Base-by-base conservation (phyloP, 2,113 vertebrate genomes). In the Columbina picui region DNA sequence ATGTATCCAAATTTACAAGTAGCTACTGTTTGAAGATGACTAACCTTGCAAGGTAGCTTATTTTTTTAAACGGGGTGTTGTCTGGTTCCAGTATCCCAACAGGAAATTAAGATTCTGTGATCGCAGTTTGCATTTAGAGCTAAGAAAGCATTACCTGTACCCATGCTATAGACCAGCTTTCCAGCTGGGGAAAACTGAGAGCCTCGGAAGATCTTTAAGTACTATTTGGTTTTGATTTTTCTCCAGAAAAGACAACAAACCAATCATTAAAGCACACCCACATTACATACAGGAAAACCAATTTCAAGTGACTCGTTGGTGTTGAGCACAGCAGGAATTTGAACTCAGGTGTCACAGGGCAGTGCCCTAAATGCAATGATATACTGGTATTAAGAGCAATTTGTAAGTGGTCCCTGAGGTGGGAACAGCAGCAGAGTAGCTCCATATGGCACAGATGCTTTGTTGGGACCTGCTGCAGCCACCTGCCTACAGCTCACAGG, bases 401-500 rank as follows among this genome's bases (percentile, higher is more conserved):
- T 57, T 49, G 20, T 39, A 92, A 76, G 41, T 18, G 26, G 20
- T 13, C 53, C 2, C 0, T 27, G 59, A 81, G 81, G 55, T 57
- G 32, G n/a, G 39, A 81, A 74, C 21, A 81, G 73, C n/a, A 57
- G 30, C 49, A 73, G 14, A 2, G 1, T 10, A 76, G 3, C 32
- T 22, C 21, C 8, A 21, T 8, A 34, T 13, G 49, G 53, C 45
- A 73, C 18, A 64, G 39, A 29, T 19, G 11, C 43, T 74, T 76
- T 2, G 0, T 25, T 1, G 6, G 71, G n/a, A 50, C 9, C 32
- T 78, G 47, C 82, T 77, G 76, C 39, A 67, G 26, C 14, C 59
- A 49, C 65, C 21, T 27, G n/a, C 59, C 59, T 84, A 34, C 30
- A 55, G 38, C 15, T 63, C 52, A 15, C 0, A 0, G 14, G 17